Base-by-base conservation (phyloP, 2,888 invertebrate genomes). In the Pteria penguin region DNA sequence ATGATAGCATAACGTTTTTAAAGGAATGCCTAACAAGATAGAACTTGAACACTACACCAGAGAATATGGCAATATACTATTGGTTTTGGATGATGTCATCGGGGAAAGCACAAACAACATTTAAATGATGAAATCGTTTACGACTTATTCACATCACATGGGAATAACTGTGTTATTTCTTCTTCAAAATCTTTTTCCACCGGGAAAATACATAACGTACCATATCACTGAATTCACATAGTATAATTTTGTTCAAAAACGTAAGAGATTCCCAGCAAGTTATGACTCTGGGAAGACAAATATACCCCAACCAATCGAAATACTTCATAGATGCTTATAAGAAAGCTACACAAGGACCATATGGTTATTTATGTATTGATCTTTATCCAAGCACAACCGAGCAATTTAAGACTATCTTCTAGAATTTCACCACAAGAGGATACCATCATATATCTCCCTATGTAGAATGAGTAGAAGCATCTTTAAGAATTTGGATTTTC, bases 31-130 rank as follows among this genome's bases (percentile, higher is more conserved):
- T 1, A 31, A 66, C 24, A 73, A 77, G 22, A 60, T 73, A 29
- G 63, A 68, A 32, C 24, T 73, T 27, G 69, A 73, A 45, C 58
- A 69, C 69, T 63, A 45, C 26, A 36, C 70, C 14, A 36, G 57
- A 11, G 72, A 72, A 58, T 57, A 57, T n/a, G 27, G 26, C 11
- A 63, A 63, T 52, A 72, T 57, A 52, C 52, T 79, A 22, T 24
- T 79, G 4, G 60, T 75, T 14, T 52, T 79, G 1, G 79, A 79
- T 54, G 77, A 77, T 61, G 55, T 77, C 14, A 73, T 73, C 69
- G 54, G 66, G 14, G 54, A 72, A 36, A 60, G 61, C n/a, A 24
- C 33, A 22, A 45, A 27, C 8, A 24, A 31, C 5, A 52, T 60
- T 45, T 60, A 73, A 54, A 45, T 77, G 4, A 54, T 66, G 27